Evolutionary conservation across 2,113 vertebrate species (phyloP), one percentile per base, ranked within the genome.

Genomic region (Pipra filicauda): DNA sequence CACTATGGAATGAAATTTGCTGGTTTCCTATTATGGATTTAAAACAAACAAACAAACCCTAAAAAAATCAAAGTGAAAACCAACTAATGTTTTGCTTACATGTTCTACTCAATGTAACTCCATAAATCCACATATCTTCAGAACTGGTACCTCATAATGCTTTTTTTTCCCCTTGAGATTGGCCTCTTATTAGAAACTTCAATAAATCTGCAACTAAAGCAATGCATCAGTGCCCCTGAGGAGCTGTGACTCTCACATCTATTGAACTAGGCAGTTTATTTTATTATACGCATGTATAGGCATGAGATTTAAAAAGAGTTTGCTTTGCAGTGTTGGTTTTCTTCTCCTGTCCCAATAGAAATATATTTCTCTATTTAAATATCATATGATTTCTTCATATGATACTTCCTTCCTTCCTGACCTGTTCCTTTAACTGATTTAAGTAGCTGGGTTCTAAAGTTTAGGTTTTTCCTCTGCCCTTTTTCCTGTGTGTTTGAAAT

Each of bases 281-380:
- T 55, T 74, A 41, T 61, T 49, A 51, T 16, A 71, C 10, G 3
- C 15, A 74, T 0, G 1, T 18, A 6, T 13, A 77, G 24, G 8
- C 13, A 51, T 11, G 11, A 71, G 14, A 83, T 55, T 55, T 93
- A 64, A 84, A 64, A 77, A 28, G 15, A 54, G 17, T 59, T 71
- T 81, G 23, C 1, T 10, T 77, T 71, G 11, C 15, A 91, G 20
- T 54, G 26, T 37, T 70, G 15, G 22, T 23, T 43, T 27, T 26
- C 30, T 4, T 2, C 0, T 5, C 5, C 8, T 4, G 0, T 48
- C 13, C 33, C 73, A 54, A 46, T 5, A 49, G 15, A 81, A 62
- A 67, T 24, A 28, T 11, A 21, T 49, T 69, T 66, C 30, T 54
- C 24, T 12, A 55, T 73, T 74, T 70, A 70, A 58, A 52, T 11